These are phyloP conservation scores for Ochropleura plecta DNA, from an alignment of 2,888 invertebrate species.

Conservation along the genomic window DNA sequence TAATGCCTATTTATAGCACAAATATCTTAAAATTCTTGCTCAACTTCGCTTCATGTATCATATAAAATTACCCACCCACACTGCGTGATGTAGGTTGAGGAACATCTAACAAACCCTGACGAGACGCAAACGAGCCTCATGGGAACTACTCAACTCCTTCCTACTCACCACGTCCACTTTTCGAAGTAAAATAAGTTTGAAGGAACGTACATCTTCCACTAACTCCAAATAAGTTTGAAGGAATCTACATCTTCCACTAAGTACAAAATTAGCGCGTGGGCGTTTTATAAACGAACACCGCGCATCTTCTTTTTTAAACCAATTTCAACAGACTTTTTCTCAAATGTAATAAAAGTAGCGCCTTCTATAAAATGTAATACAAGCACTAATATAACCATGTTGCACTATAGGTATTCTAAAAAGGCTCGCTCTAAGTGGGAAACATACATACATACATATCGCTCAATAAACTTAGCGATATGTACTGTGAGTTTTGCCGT, in stretches of 20 bases:
- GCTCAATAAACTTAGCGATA: too few species aligned
- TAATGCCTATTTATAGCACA: neutral
- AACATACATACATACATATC: too few species aligned
- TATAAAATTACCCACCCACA: neutral
- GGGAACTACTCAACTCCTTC: conserved; percentile 9
- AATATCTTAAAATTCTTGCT: neutral
- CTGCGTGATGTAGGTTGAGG: neutral
- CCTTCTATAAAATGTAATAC: neutral
- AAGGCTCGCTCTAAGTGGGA: too few species aligned
- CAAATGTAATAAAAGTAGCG: neutral
- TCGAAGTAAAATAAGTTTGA: conserved; percentile 9
- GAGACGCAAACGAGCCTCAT: conserved; percentile 1
- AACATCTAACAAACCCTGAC: conserved; percentile 3
- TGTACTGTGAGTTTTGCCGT: too few species aligned
- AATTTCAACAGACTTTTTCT: neutral
- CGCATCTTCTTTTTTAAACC: neutral
- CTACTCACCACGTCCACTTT: neutral
- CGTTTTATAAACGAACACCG: neutral
- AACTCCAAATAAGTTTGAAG: conserved; percentile 26
- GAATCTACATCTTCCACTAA: neutral
- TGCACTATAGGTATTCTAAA: neutral
- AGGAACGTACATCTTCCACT: conserved; percentile 9
- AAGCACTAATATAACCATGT: neutral
- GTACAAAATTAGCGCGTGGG: neutral
- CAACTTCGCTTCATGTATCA: neutral